Evolutionary conservation across 2,888 invertebrate genomes (phyloP).

Genomic region (Chrysolina americana): DNA sequence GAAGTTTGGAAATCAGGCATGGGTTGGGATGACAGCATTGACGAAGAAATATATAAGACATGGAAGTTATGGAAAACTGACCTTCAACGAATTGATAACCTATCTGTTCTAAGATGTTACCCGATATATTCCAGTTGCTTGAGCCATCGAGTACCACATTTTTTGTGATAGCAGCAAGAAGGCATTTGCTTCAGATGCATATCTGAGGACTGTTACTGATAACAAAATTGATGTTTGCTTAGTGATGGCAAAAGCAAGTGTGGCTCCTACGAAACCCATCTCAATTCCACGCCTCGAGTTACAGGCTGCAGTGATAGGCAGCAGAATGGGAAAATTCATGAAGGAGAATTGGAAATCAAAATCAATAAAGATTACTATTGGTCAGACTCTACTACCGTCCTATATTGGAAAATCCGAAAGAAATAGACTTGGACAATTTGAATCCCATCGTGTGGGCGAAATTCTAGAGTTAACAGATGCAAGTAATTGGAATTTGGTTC

Average conservation of each 20-base stretch:
- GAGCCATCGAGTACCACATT: background rate
- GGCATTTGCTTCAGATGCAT: no score
- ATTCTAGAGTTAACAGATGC: conserved; percentile 50
- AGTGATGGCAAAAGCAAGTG: background rate
- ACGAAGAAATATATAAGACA: no score
- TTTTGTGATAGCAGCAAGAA: background rate
- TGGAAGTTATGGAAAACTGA: no score
- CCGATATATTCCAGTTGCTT: background rate
- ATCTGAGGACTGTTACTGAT: background rate
- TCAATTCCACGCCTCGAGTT: conserved; percentile 36
- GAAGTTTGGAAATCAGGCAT: no score
- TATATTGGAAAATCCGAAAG: conserved; percentile 33
- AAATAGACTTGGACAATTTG: conserved; percentile 19
- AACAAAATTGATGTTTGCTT: background rate
- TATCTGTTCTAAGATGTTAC: background rate
- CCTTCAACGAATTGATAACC: conserved; percentile 19
- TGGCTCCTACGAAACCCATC: background rate
- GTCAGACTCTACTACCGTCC: no score
- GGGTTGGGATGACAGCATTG: no score
- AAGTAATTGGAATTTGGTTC: no score
- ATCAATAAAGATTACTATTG: conserved; percentile 32
- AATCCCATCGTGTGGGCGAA: no score
- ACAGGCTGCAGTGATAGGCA: conserved; percentile 50
- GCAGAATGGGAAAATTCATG: conserved; percentile 39
- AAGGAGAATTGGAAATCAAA: conserved; percentile 5